These are phyloP conservation scores for Zonitis immaculata DNA, from an alignment of 2,888 invertebrate species.

Conservation along the genomic window DNA sequence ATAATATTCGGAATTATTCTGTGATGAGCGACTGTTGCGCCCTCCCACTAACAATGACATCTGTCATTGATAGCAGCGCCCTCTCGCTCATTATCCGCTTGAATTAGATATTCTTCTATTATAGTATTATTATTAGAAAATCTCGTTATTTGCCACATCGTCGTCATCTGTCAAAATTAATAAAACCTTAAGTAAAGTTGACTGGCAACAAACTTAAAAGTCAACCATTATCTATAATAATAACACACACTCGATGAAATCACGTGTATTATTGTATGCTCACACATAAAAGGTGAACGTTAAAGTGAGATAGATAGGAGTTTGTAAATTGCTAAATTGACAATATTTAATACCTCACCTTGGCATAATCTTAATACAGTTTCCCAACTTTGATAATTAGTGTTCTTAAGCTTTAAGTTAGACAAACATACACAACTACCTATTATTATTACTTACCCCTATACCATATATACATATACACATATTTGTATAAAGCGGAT, in stretches of 20 bases:
- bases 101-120: too few relatives aligned
- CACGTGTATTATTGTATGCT: too few relatives aligned
- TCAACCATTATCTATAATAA: conserved; percentile 49
- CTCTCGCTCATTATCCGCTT: too few relatives aligned
- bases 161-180: conserved; percentile 45
- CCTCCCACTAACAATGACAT: too few relatives aligned
- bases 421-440: conserved; percentile 48
- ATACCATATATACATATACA: not conserved
- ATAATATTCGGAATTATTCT: too few relatives aligned
- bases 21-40: too few relatives aligned
- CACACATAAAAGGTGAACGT: too few relatives aligned
- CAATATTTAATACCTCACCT: conserved; percentile 48
- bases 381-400: conserved; percentile 51
- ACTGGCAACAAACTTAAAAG: conserved; percentile 43
- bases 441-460: too few relatives aligned
- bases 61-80: too few relatives aligned
- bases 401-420: conserved; percentile 49
- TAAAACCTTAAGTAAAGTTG: conserved; percentile 43
- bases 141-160: conserved; percentile 24
- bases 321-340: conserved; percentile 50
- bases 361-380: conserved; percentile 51
- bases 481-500: conserved; percentile 35
- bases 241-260: conserved; percentile 47
- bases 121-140: too few relatives aligned
- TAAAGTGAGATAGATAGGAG: too few relatives aligned